Conservation (phyloP, 2,797 vertebrate species). For the Poecilia velifera region DNA sequence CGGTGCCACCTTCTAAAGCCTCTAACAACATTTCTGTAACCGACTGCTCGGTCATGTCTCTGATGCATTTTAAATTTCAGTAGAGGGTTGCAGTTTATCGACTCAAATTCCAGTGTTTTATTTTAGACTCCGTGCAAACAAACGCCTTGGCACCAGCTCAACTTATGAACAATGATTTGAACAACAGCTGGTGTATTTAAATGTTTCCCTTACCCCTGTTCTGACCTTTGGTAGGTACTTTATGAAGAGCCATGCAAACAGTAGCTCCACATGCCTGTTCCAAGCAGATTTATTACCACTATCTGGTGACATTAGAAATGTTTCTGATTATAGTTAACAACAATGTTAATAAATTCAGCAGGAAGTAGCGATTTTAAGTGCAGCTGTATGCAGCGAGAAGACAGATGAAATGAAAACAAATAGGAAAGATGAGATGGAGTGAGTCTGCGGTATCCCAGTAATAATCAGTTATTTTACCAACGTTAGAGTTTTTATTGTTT, state of each 20-base stretch:
- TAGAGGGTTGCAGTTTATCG: background rate
- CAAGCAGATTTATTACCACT: background rate
- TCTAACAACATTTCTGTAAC: background rate
- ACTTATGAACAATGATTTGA: background rate
- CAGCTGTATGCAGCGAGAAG: background rate
- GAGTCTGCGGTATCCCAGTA: background rate
- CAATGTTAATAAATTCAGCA: background rate
- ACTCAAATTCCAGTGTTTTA: background rate
- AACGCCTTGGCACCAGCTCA: background rate
- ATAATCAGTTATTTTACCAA: background rate
- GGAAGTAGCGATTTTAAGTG: background rate
- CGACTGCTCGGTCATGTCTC: background rate
- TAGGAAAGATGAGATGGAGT: background rate
- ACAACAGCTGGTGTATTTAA: background rate
- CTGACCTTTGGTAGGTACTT: background rate
- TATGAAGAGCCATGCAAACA: background rate
- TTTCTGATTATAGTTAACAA: background rate
- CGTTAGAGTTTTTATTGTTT: background rate
- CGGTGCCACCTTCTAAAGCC: background rate
- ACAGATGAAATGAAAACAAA: conserved; percentile 5
- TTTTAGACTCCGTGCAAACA: background rate
- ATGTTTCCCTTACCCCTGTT: background rate
- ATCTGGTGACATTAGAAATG: background rate
- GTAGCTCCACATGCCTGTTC: background rate
- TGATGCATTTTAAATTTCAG: background rate